phyloP scores from a whole-genome alignment of 1,140 invertebrate genomes.

The Neodiprion lecontei region DNA sequence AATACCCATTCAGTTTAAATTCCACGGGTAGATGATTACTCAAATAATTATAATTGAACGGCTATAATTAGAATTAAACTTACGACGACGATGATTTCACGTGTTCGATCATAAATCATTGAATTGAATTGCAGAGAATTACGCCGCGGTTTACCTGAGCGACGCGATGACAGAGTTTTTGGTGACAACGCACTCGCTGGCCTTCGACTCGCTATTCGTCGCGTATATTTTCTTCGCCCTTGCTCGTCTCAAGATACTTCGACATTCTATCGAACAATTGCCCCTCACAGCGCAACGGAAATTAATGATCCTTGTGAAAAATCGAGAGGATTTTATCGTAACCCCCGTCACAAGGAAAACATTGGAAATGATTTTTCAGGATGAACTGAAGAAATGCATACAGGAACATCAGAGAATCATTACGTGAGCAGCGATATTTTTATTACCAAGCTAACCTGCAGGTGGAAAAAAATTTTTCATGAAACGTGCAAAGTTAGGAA shows the following conservation, averaged over 20 bases:
- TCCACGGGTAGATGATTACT: not conserved
- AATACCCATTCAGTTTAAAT: not conserved
- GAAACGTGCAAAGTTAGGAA: too few relatives aligned
- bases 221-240: not conserved
- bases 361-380: not conserved
- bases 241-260: not conserved
- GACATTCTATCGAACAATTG: not conserved
- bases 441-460: not conserved
- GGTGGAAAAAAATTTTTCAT: not conserved
- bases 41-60: too few relatives aligned
- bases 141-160: not conserved
- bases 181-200: not conserved
- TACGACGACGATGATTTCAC: too few relatives aligned
- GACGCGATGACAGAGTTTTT: not conserved
- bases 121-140: not conserved
- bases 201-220: not conserved
- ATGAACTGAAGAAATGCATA: not conserved
- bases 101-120: too few relatives aligned
- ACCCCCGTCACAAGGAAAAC: too few relatives aligned
- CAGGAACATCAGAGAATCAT: not conserved
- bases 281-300: too few relatives aligned
- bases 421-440: not conserved
- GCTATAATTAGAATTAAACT: too few relatives aligned
- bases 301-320: too few relatives aligned
- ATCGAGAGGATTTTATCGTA: too few relatives aligned